Evolutionary conservation across 2,888 invertebrate species (phyloP), one percentile per base, ranked within the genome.

Genomic region (Limenitis camilla): DNA sequence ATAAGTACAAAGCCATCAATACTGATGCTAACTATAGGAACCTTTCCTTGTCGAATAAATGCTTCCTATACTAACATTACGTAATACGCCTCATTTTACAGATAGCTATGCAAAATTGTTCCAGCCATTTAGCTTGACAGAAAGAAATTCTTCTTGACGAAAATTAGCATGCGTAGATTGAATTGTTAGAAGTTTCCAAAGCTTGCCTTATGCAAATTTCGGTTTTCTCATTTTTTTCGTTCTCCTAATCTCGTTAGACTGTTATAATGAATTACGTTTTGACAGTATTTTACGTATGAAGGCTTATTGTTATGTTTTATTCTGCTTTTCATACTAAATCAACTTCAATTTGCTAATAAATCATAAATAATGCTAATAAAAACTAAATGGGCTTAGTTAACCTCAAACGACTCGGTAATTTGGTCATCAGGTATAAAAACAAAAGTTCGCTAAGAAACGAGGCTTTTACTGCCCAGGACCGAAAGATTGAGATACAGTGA

Each of bases 341-440:
- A 39, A 39, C 19, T 8, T 2, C 6, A 27, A 19, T 10, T 19
- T 19, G 5, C 8, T 11, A 6, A 39, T 0, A 5, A 8, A 39
- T 11, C 19, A n/a, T 11, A 1, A n/a, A 19, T 39, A 39, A 40
- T 54, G 47, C 55, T 60, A 60, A 62, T 60, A 59, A 59, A 30
- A 53, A 52, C 42, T 46, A 50, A 52, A 58, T 53, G 43, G 52
- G 33, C 35, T 53, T 51, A 55, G 62, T 66, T 66, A 64, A 67
- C 63, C 61, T 49, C 64, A 69, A 76, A 74, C 60, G 61, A 56
- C 60, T 59, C 66, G 72, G 72, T 78, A 72, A 75, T 76, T 68
- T 67, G 63, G 63, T 64, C 59, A 65, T 67, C 68, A 72, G 72
- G 73, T 71, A 69, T 70, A 76, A 81, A 76, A 79, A 76, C 69